These are phyloP conservation scores for Pherbina coryleti DNA, from an alignment of 2,888 invertebrate genomes.

Conservation along the genomic window DNA sequence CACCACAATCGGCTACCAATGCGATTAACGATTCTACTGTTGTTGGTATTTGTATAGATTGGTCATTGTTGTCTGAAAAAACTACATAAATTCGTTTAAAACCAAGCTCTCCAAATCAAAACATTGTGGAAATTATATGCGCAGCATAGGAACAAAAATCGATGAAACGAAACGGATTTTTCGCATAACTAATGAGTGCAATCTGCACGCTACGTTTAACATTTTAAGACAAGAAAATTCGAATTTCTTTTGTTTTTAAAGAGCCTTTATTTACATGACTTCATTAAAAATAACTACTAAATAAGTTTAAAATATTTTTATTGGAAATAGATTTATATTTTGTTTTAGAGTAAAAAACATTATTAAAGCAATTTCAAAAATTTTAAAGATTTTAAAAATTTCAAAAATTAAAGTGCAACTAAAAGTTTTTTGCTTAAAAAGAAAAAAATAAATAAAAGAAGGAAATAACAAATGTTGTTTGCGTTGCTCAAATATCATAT, in stretches of 20 bases:
- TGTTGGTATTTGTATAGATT: constrained; percentile 68
- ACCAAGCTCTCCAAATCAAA: constrained; percentile 53
- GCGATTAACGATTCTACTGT: constrained; percentile 73
- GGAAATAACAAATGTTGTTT: no score
- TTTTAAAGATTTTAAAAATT: no score
- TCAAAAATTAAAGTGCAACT: no score
- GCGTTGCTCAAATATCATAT: no score
- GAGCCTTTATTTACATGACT: no score
- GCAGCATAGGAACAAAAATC: constrained; percentile 6
- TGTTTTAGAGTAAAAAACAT: not conserved
- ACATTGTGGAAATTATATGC: constrained; percentile 1
- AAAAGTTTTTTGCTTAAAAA: no score
- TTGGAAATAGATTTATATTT: not conserved
- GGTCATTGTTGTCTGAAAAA: constrained; percentile 69
- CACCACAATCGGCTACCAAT: constrained; percentile 75
- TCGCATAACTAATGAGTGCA: no score
- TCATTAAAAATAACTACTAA: not conserved
- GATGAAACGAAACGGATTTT: not conserved
- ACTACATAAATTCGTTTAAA: constrained; percentile 70
- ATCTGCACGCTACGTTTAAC: no score
- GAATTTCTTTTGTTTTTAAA: no score
- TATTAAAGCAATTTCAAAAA: not conserved
- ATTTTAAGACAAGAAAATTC: no score
- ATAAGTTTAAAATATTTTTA: not conserved
- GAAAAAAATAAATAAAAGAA: no score